These are phyloP conservation scores for Campoletis raptor DNA, from an alignment of 2,888 invertebrate species.

Conservation along the genomic window DNA sequence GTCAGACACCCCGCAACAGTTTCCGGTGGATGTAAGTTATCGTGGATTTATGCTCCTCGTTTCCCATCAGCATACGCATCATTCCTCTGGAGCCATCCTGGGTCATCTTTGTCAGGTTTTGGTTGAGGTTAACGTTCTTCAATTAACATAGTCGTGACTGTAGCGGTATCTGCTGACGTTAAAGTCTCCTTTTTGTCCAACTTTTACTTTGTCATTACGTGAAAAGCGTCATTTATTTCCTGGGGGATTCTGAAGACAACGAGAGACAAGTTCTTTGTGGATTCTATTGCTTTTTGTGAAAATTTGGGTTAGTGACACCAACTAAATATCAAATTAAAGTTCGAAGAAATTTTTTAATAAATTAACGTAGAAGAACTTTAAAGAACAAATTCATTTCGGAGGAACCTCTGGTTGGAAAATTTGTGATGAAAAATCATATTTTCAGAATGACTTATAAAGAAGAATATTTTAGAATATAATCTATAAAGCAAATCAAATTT, in stretches of 20 bases:
- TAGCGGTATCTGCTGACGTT: not conserved
- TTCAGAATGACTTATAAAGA: not conserved
- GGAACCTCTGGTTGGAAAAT: not conserved
- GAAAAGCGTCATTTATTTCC: not conserved
- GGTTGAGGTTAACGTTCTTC: slow-evolving; percentile 7
- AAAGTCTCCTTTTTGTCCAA: too few species aligned
- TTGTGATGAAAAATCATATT: not conserved
- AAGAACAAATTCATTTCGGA: not conserved
- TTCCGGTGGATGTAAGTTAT: slow-evolving; percentile 62
- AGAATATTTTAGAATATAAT: slow-evolving; percentile 26
- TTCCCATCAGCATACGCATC: slow-evolving; percentile 29
- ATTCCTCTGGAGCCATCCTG: slow-evolving; percentile 1
- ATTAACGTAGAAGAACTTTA: not conserved
- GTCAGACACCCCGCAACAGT: slow-evolving; percentile 56
- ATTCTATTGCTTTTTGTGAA: not conserved
- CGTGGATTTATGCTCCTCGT: slow-evolving; percentile 60
- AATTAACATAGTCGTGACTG: slow-evolving; percentile 6
- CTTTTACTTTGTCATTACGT: not conserved
- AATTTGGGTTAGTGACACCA: not conserved
- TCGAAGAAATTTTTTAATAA: not conserved
- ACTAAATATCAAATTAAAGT: not conserved
- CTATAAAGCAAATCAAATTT: slow-evolving; percentile 37
- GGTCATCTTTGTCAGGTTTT: slow-evolving; percentile 41
- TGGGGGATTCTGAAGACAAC: not conserved
- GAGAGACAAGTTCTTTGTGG: not conserved